These are phyloP conservation scores for Catostylus mosaicus DNA, from an alignment of 30 jellyfish, hydroid and myxozoan species.

Conservation along the genomic window DNA sequence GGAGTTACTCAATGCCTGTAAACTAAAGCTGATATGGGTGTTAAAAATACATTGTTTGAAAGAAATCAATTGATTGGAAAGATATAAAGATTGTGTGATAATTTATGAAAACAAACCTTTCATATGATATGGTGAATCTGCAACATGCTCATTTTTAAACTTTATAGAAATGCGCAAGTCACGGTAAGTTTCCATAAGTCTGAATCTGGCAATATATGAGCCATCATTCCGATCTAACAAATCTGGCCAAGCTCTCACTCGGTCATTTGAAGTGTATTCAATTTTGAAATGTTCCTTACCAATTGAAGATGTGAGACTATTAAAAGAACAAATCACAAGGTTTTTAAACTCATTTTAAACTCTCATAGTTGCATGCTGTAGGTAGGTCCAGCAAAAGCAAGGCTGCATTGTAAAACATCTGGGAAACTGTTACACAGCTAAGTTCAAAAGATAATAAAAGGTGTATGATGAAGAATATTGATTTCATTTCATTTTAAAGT, in stretches of 20 bases:
- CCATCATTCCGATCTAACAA: conserved; percentile 91
- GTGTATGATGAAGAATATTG: too few species aligned
- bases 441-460: too few species aligned
- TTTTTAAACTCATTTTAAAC: background rate
- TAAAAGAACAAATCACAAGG: conserved; percentile 12
- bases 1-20: too few species aligned
- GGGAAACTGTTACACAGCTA: too few species aligned
- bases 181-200: conserved; percentile 62
- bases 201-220: conserved; percentile 82
- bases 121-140: conserved; percentile 70
- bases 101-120: conserved; percentile 77
- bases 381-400: too few species aligned
- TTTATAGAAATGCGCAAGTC: conserved; percentile 57
- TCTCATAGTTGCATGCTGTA: background rate
- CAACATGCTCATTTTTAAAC: conserved; percentile 73
- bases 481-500: too few species aligned
- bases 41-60: too few species aligned
- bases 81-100: too few species aligned
- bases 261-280: conserved; percentile 25
- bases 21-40: too few species aligned
- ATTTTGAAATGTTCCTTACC: conserved; percentile 69
- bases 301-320: conserved; percentile 73
- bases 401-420: too few species aligned
- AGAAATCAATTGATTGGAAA: too few species aligned
- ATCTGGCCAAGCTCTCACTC: conserved; percentile 78